Base-by-base conservation (phyloP, 1,140 invertebrate genomes). In the Aphaenogaster floridana region DNA sequence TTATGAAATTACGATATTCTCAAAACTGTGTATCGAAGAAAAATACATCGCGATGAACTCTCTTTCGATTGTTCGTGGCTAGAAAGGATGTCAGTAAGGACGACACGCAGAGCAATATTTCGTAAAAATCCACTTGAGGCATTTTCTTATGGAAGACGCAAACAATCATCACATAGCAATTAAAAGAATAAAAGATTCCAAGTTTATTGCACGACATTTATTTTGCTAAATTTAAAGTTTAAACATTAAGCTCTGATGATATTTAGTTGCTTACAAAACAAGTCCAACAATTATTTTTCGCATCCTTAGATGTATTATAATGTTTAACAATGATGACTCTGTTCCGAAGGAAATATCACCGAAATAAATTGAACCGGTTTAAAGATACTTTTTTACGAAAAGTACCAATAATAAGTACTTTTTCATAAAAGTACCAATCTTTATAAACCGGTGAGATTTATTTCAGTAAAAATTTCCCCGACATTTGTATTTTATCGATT, bases 141-240 rank as follows among this genome's bases (percentile, higher is more conserved):
- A 76, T 76, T 76, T 76, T 76, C n/a, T 76, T 39, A 76, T 76
- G n/a, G 28, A 11, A 76, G 36, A 39, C 52, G 21, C 34, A 15
- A 54, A 15, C 21, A 72, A 15, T 52, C 15, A 36, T 52, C 48
- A 36, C 34, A 13, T 6, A 15, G 9, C 13, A 74, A 39, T 74
- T 6, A 74, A 52, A 72, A 15, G n/a, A 74, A 39, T 74, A n/a
- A 74, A 52, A 72, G 15, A 36, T 15, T 50, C 34, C 36, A 28
- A 28, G 5, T 77, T 77, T 77, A 59, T 1, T 17, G 8, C 36
- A 36, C 17, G 34, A 36, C 15, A 28, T 36, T 77, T 17, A 59
- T 42, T 15, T 42, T 54, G 11, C 11, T 52, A 69, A 71, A 50
- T 34, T 28, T 17, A 34, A 50, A 71, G 15, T 52, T 72, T 52